Conservation (phyloP, 2,113 vertebrate genomes). For the Scytalopus superciliaris region DNA sequence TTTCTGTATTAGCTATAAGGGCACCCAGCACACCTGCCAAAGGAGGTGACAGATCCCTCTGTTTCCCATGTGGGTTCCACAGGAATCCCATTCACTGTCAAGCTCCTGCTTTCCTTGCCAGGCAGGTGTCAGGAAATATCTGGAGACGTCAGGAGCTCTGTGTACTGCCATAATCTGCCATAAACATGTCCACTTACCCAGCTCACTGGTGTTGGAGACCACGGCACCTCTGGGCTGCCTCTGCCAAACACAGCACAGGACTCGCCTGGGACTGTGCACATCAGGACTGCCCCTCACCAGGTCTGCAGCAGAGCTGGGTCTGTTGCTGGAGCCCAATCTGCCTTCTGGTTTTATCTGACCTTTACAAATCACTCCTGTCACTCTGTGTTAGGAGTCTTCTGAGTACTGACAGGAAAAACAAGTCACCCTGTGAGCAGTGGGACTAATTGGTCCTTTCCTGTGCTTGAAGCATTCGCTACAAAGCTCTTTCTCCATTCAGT, state of each 20-base stretch:
- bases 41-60: background rate
- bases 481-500: background rate
- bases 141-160: background rate
- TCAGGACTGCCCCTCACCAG: background rate
- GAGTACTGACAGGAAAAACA: background rate
- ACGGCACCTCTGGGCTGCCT: background rate
- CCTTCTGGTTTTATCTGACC: background rate
- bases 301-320: background rate
- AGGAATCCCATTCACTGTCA: rapidly evolving
- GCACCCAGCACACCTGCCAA: background rate
- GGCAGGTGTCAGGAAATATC: background rate
- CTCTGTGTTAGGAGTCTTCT: background rate
- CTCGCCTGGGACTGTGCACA: rapidly evolving
- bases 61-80: background rate
- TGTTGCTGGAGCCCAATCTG: background rate
- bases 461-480: background rate
- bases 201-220: background rate
- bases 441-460: background rate
- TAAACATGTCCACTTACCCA: rapidly evolving
- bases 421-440: background rate
- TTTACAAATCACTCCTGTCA: background rate
- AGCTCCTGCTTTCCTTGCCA: background rate
- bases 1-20: background rate
- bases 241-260: rapidly evolving
- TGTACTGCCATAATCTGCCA: background rate